A percentile compares a stretch with the other conserved stretches of the same genome.
phyloP scores from a whole-genome alignment of 2,888 invertebrate species.

The Microctonus aethiopoides region DNA sequence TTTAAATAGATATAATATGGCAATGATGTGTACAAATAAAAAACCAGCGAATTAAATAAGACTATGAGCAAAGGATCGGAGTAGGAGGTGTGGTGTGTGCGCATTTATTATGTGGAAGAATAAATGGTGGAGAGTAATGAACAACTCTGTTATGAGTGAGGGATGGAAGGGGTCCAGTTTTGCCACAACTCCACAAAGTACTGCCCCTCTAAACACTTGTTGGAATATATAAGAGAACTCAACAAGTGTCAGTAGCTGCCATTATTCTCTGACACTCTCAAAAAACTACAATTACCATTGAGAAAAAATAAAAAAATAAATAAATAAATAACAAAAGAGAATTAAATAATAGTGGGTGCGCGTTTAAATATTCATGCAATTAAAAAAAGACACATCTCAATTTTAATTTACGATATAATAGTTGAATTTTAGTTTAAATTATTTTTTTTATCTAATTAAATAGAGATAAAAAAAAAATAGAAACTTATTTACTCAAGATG shows the following conservation, averaged over 20 bases:
- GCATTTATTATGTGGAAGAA: constrained; percentile 12
- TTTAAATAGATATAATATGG: too few species aligned
- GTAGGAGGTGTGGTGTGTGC: constrained; percentile 7
- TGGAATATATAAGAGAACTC: constrained; percentile 55
- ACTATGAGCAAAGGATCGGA: constrained; percentile 6
- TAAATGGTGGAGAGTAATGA: constrained; percentile 9
- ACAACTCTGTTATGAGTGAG: constrained; percentile 13
- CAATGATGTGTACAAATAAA: too few species aligned
- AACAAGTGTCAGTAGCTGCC: constrained; percentile 56
- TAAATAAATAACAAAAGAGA: background rate
- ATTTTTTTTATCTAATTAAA: too few species aligned
- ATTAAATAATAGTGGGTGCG: background rate
- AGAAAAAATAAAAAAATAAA: background rate
- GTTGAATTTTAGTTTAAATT: too few species aligned
- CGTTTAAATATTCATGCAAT: too few species aligned
- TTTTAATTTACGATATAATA: too few species aligned
- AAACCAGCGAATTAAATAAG: background rate
- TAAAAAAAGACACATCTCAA: too few species aligned
- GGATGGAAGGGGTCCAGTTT: constrained; percentile 31
- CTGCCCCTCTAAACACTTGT: constrained; percentile 18
- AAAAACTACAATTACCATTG: constrained; percentile 10
- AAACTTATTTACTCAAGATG: constrained; percentile 65
- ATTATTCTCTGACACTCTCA: constrained; percentile 39
- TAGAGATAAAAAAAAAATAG: background rate
- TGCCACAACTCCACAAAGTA: constrained; percentile 19